A percentile compares a stretch with the other conserved stretches of the same genome.
Evolutionary conservation across 2,113 vertebrate species (phyloP).

Genomic region (Columba janthina): DNA sequence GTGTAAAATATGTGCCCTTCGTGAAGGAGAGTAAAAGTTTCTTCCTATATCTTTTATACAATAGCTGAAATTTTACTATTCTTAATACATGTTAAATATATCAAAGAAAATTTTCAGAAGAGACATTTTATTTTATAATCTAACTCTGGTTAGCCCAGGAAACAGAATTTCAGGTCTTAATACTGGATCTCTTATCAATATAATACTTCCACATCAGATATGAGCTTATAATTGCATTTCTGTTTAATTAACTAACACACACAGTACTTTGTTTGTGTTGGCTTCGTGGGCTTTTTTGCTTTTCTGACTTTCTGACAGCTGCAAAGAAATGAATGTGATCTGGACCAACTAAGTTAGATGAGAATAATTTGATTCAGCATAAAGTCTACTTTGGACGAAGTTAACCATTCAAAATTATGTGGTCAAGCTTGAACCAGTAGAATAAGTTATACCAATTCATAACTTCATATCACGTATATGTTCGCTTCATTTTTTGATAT

Average conservation of each 20-base stretch:
- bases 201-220: neutral
- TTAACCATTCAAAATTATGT: neutral
- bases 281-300: neutral
- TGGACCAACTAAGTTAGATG: neutral
- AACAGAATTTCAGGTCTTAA: neutral
- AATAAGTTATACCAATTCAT: neutral
- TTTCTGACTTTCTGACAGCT: neutral
- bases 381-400: neutral
- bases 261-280: neutral
- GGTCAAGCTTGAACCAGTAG: neutral
- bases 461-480: neutral
- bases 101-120: neutral
- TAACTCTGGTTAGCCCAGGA: neutral
- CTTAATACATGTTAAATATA: neutral
- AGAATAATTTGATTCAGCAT: neutral
- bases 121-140: neutral
- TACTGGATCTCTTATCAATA: neutral
- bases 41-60: neutral
- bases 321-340: neutral
- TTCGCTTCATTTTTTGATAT: neutral
- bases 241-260: neutral
- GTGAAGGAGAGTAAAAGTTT: neutral
- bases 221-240: neutral
- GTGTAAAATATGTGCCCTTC: neutral
- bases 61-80: neutral